Evolutionary conservation across 2,797 vertebrate species (phyloP), one percentile per base, ranked within the genome.

Genomic region (Gymnocypris eckloni): DNA sequence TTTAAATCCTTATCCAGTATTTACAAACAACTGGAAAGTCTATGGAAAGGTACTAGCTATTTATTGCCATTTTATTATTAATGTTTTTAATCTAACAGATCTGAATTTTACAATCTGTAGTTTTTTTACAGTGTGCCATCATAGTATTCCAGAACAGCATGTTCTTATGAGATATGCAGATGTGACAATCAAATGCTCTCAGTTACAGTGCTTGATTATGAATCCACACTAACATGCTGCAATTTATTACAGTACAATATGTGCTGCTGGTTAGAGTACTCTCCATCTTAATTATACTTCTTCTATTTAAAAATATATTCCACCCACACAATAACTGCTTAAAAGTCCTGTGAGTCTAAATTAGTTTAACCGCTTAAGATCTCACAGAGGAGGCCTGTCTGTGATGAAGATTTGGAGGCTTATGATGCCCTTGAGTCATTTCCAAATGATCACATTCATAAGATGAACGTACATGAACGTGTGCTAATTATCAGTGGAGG

Each of bases 261-360:
- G 16, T 67, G 64, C 43, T 64, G 16, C 43, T 81, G 18, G 43
- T 28, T 50, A 37, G 64, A 81, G 79, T n/a, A 18, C 45, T 39
- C 79, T 48, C 43, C 0, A 81, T 69, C 64, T 69, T 52, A 37
- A 67, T 81, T 81, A 81, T 64, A 45, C 43, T 13, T 52, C 41
- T n/a, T 56, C 52, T 77, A 28, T 78, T 76, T 37, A 78, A 59
- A 43, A 79, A 33, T 2, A 76, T 18, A 81, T 67, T 67, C 79
- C 64, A 81, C 79, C 43, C 59, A 66, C 79, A 81, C 79, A 81
- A 37, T 69, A 50, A 67, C 64, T 81, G 79, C 6, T 52, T 69
- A 39, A 81, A 48, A 37, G 25, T 50, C 28, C 25, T 67, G 52
- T 18, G n/a, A 67, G 79, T 67, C 16, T 67, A 50, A 80, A 80